Evolutionary conservation across 2,888 invertebrate species (phyloP), one percentile per base, ranked within the genome.

Genomic region (Dusona sp.): DNA sequence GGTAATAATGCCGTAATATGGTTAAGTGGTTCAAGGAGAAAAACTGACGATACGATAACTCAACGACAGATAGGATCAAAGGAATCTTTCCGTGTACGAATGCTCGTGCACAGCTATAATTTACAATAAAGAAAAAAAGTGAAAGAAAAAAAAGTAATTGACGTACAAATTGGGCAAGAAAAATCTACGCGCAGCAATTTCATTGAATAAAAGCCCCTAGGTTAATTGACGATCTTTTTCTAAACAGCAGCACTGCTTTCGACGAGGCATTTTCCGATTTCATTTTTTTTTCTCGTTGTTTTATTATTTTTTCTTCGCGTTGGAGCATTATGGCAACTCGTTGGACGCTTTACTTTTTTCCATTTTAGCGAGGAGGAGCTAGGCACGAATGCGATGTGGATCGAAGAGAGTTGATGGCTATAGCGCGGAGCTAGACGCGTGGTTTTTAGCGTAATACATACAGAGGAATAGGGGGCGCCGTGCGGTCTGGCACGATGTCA

Each of bases 401-500:
- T 86, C 86, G 86, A 86, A 86, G 81, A 78, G 81, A 54, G 48
- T 22, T 22, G 74, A 54, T 70, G 81, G 61, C 33, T 68, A 70
- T 42, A 79, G 48, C 64, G 42, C 7, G 8, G 1, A 45, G 65
- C 65, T 25, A 48, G 77, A 42, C 65, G 79, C 68, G 54, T 54
- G 68, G 61, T 29, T 84, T 87, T 86, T 73, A 73, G 67, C 65
- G 86, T 67, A 74, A 75, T 48, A 45, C 33, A 86, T 89, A 88
- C 86, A 88, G 9, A 22, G 48, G 51, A 48, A 48, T 22, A 82
- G 29, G 67, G 88, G 91, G 90, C 91, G 91, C 90, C 91, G 85
- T 68, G 84, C 87, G 86, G 91, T 91, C 91, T 91, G 88, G 89
- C 84, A 82, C 82, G 88, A 89, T 80, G 88, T 89, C 86, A 88